Conservation (phyloP, 2,113 vertebrate species). For the Semnornis frantzii region DNA sequence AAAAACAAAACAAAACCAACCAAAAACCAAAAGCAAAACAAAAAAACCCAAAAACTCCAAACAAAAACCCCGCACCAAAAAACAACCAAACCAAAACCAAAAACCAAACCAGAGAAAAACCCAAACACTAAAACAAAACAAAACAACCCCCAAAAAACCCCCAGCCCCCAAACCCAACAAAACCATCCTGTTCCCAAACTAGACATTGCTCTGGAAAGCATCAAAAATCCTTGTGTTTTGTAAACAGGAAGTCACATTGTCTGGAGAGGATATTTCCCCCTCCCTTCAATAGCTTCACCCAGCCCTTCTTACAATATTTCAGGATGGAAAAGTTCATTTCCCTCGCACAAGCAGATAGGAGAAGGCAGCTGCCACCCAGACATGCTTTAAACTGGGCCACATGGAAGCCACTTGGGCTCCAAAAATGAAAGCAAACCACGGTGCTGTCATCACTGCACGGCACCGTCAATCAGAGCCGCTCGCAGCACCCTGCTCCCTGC, state of each 20-base stretch:
- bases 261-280: constrained; percentile 18
- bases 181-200: neutral
- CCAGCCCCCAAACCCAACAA: neutral
- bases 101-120: too few relatives aligned
- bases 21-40: too few relatives aligned
- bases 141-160: too few relatives aligned
- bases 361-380: constrained; percentile 69
- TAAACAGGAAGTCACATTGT: constrained; percentile 59
- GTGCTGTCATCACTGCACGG: constrained; percentile 70
- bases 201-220: constrained; percentile 25
- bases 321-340: constrained; percentile 54
- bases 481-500: neutral
- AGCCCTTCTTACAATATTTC: constrained; percentile 17
- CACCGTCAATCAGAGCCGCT: constrained; percentile 51
- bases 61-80: too few relatives aligned
- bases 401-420: constrained; percentile 68
- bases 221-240: neutral
- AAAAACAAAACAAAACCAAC: too few relatives aligned
- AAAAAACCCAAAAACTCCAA: too few relatives aligned
- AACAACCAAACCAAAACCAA: too few relatives aligned
- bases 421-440: constrained; percentile 72
- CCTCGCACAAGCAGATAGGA: constrained; percentile 38
- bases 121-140: too few relatives aligned
- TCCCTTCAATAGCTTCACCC: neutral
- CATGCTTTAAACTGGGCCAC: constrained; percentile 63